Percentiles rank a stretch among this genome's conserved stretches.
These are phyloP conservation scores for Anguilla megastoma DNA, from an alignment of 2,797 vertebrate species.

Conservation along the genomic window DNA sequence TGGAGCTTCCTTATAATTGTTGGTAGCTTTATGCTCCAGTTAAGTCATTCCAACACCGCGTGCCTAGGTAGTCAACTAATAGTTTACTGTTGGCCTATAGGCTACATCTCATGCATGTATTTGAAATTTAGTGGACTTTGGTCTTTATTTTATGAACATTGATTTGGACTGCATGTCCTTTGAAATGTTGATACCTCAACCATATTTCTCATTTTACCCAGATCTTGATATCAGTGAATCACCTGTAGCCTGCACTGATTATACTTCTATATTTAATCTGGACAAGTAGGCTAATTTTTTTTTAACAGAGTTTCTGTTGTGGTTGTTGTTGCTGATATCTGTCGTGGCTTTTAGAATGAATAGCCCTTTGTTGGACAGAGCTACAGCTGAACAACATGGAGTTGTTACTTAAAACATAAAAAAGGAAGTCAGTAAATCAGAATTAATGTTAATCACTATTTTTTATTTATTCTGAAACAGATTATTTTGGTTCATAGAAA, in stretches of 20 bases:
- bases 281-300: neutral
- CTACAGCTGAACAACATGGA: neutral
- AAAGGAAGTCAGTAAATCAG: neutral
- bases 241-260: neutral
- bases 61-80: no score
- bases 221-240: neutral
- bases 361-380: neutral
- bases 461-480: neutral
- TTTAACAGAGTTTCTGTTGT: no score
- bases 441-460: neutral
- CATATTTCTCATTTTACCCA: neutral
- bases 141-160: neutral
- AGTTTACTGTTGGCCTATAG: no score
- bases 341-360: neutral
- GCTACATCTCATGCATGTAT: no score
- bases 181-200: neutral
- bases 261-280: neutral
- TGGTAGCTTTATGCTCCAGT: no score
- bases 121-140: neutral
- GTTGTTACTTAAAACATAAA: neutral
- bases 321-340: neutral
- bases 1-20: no score
- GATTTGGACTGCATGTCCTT: neutral
- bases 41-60: no score
- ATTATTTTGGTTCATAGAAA: neutral